These are phyloP conservation scores for Tenualosa ilisha DNA, from an alignment of 2,797 vertebrate species.

Conservation along the genomic window DNA sequence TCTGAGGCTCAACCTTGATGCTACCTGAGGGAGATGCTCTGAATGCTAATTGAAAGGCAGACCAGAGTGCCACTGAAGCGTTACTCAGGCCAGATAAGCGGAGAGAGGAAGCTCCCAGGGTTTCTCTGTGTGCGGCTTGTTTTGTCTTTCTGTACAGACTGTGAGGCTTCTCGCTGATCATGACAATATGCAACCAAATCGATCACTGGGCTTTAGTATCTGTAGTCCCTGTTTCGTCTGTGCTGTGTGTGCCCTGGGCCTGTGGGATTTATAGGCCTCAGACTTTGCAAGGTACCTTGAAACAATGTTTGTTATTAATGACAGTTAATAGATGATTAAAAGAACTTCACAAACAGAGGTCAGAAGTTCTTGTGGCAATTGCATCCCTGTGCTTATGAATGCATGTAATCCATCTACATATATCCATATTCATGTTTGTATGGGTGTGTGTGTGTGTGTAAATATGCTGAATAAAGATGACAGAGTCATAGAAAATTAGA, in stretches of 20 bases:
- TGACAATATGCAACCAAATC: neutral
- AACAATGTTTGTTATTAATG: neutral
- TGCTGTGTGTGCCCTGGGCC: neutral
- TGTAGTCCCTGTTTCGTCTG: neutral
- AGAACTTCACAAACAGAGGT: neutral
- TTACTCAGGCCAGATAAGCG: neutral
- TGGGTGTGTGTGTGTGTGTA: too few species aligned
- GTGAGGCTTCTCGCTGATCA: neutral
- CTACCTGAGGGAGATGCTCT: neutral
- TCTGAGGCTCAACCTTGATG: constrained; percentile 47
- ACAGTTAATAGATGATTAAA: neutral
- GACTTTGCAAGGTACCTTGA: neutral
- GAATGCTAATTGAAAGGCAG: constrained; percentile 14
- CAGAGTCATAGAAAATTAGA: too few species aligned
- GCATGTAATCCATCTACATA: neutral
- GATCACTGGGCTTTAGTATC: neutral
- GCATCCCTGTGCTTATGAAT: neutral
- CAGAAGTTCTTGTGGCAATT: neutral
- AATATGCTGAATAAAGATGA: too few species aligned
- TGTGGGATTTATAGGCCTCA: neutral
- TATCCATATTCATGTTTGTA: too few species aligned
- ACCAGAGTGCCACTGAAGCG: neutral
- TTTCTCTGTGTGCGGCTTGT: neutral
- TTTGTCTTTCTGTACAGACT: neutral
- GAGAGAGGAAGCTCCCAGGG: neutral